Conservation (phyloP, 2,797 vertebrate genomes). For the Pelodytes ibericus region DNA sequence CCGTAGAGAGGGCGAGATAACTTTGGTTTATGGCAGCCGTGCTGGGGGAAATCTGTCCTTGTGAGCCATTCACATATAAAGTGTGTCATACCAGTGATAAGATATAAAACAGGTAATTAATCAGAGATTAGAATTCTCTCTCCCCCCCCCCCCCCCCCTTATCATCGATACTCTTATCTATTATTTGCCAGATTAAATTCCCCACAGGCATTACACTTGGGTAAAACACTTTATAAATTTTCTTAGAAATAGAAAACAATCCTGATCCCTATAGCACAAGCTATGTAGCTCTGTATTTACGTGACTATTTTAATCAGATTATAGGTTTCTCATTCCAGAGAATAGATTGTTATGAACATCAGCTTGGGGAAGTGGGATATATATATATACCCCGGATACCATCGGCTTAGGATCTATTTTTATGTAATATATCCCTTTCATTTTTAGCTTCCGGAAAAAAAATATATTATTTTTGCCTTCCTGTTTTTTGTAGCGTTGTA, state of each 20-base stretch:
- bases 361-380: neutral
- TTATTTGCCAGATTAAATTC: conserved; percentile 1
- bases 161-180: neutral
- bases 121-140: conserved; percentile 7
- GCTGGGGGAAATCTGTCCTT: conserved; percentile 3
- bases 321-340: neutral
- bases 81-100: conserved; percentile 5
- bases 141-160: neutral
- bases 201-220: neutral
- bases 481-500: no score
- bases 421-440: no score
- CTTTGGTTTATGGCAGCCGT: neutral
- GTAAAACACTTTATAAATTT: neutral
- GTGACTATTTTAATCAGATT: neutral
- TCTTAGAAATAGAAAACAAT: neutral
- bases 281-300: neutral
- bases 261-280: neutral
- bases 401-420: no score
- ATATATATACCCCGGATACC: no score
- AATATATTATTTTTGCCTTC: no score
- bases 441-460: no score
- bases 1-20: neutral
- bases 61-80: neutral
- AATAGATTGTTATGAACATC: neutral
- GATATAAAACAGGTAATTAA: conserved; percentile 10